phyloP scores from a whole-genome alignment of 2,113 vertebrate species.

The Orthonyx spaldingii region DNA sequence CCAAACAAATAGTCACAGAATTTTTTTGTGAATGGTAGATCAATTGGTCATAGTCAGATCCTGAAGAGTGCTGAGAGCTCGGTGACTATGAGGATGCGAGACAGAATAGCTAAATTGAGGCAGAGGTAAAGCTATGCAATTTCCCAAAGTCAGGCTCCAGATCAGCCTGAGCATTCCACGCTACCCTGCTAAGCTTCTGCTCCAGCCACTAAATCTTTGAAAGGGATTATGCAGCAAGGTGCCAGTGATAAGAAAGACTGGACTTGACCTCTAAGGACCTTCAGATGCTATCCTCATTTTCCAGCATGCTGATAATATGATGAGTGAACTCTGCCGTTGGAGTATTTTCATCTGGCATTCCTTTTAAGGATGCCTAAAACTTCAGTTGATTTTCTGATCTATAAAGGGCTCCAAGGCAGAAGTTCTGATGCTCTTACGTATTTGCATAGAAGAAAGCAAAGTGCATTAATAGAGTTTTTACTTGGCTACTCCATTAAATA shows the following conservation, averaged over 20 bases:
- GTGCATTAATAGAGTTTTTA: neutral
- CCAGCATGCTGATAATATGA: neutral
- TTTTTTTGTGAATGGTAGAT: neutral
- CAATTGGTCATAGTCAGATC: neutral
- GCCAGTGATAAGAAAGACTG: neutral
- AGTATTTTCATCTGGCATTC: neutral
- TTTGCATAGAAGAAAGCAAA: neutral
- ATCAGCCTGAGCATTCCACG: neutral
- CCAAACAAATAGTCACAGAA: neutral
- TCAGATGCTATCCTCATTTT: neutral
- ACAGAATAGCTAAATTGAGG: neutral
- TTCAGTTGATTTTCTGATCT: neutral
- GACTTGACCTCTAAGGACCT: conserved; percentile 24
- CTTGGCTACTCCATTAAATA: neutral
- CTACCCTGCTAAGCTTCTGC: neutral
- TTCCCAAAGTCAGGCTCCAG: neutral
- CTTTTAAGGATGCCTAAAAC: neutral
- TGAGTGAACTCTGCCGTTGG: neutral
- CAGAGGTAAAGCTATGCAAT: neutral
- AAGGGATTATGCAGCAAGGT: conserved; percentile 30
- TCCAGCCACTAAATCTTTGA: conserved; percentile 12
- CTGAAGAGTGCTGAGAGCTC: neutral
- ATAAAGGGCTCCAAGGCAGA: neutral
- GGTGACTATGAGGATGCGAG: rapidly evolving
- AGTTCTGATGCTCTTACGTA: neutral